Base-by-base conservation (phyloP, 2,888 invertebrate species). In the Hirtodrosophila duncani region DNA sequence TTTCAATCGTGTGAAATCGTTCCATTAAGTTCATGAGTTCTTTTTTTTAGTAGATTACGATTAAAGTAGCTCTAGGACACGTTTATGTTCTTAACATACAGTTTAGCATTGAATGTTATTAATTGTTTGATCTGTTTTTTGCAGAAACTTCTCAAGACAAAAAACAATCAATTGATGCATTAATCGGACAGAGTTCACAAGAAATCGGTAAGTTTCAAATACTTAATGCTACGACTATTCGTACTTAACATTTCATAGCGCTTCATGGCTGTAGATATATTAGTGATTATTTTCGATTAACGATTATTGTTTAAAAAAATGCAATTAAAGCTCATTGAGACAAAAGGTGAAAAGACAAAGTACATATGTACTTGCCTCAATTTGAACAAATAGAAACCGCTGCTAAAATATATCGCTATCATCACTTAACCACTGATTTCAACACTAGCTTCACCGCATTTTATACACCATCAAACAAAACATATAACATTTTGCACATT, bases 251-350 rank as follows among this genome's bases (percentile, higher is more conserved):
- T 63, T 49, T 11, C 26, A 42, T 29, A 50, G 48, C 50, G 72
- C 67, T 72, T 66, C 51, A 68, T 59, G 17, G 45, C 27, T 49
- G 31, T 21, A 37, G 24, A 30, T 55, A 36, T 33, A 34, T 30
- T 39, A 44, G 34, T 58, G 7, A 21, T 9, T 50, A 50, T 57
- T 14, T 26, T 9, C n/a, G n/a, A n/a, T n/a, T n/a, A n/a, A n/a
- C n/a, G n/a, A n/a, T 59, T 61, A 44, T 68, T 61, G 13, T 57
- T 74, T 55, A 33, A 43, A 13, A 6, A 60, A 79, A 69, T 68
- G 78, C 79, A 81, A 81, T 80, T 81, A 81, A 67, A 81, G 80
- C 81, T 68, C 74, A 68, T 68, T 64, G 60, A 50, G 52, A 53
- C 41, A 57, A 58, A 36, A 57, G 60, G 63, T 45, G 46, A 11